phyloP scores from a whole-genome alignment of 2,888 invertebrate species.

The Melanchra persicariae region DNA sequence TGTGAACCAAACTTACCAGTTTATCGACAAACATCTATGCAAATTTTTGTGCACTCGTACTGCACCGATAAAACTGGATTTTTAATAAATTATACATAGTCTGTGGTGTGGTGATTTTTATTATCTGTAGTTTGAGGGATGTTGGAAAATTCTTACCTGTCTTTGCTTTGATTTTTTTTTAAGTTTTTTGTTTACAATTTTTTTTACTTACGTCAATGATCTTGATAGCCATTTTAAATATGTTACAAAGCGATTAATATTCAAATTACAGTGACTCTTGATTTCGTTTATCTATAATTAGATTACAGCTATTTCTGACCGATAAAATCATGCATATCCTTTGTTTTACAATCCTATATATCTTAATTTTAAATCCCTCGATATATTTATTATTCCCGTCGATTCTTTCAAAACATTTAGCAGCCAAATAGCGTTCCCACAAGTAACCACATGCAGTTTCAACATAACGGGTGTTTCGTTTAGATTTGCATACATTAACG shows the following conservation, averaged over 20 bases:
- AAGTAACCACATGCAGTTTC: constrained; percentile 71
- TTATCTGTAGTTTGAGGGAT: constrained; percentile 41
- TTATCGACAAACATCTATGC: constrained; percentile 84
- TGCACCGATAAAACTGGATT: constrained; percentile 73
- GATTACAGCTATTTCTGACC: constrained; percentile 15
- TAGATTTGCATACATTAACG: constrained; percentile 80
- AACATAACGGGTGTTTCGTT: constrained; percentile 70
- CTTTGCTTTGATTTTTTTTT: not conserved
- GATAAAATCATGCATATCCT: constrained; percentile 11
- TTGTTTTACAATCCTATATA: not conserved
- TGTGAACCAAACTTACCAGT: constrained; percentile 82
- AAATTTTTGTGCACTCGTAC: constrained; percentile 78
- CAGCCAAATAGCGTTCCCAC: constrained; percentile 74
- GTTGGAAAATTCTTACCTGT: constrained; percentile 1
- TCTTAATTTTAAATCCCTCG: not conserved
- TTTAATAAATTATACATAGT: constrained; percentile 60
- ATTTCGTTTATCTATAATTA: constrained; percentile 25
- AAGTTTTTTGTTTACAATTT: not conserved
- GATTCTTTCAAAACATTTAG: constrained; percentile 59
- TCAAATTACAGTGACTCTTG: constrained; percentile 7
- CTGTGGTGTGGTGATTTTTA: constrained; percentile 62
- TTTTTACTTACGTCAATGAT: not conserved
- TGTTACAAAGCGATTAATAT: constrained; percentile 6
- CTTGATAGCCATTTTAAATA: not conserved
- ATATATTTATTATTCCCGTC: constrained; percentile 22